Base-by-base conservation (phyloP, 2,113 vertebrate species). In the Syngnathus scovelli region DNA sequence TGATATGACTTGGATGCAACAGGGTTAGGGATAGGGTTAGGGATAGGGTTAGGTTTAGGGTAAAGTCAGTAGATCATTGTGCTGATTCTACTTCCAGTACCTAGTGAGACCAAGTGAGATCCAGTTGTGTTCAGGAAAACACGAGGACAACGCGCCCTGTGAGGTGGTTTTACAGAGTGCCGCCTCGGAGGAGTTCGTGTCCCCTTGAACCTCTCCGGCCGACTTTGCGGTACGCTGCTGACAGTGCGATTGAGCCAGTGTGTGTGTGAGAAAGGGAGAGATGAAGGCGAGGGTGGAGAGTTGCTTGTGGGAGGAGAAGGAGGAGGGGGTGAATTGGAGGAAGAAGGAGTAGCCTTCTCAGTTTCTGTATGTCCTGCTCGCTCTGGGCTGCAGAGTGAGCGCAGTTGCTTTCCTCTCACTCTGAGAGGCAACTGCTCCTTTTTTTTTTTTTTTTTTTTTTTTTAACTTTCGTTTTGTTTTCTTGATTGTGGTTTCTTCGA, bases 111-210 rank as follows among this genome's bases (percentile, higher is more conserved):
- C 1, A 23, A 56, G 23, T 33, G 54, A 56, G 27, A 12, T 7
- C 23, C 88, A 92, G 87, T 92, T 91, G 85, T 90, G 70, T 78
- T 56, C 69, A 69, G 83, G 85, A 82, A 52, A 21, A 64, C 4
- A 61, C 10, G 33, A 39, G 54, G 69, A 37, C 27, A 13, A 41
- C 84, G 36, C 75, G 51, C 11, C 75, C 78, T 80, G 84, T 37
- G 71, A 80, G 85, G 79, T 82, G 76, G 83, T 89, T 88, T 78
- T 82, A 85, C 72, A 80, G 76, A 87, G 75, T 65, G 83, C 83
- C 87, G 91, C 94, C 92, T 85, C 78, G 89, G 86, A 81, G 83
- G 87, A 92, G 88, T 91, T 92, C 91, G 91, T 83, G 90, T 91
- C 93, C 92, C 89, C 89, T 75, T 91, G 91, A 90, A 92, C 88